Evolutionary conservation across 2,888 invertebrate genomes (phyloP), one percentile per base, ranked within the genome.

Genomic region (Epistrophella euchroma): DNA sequence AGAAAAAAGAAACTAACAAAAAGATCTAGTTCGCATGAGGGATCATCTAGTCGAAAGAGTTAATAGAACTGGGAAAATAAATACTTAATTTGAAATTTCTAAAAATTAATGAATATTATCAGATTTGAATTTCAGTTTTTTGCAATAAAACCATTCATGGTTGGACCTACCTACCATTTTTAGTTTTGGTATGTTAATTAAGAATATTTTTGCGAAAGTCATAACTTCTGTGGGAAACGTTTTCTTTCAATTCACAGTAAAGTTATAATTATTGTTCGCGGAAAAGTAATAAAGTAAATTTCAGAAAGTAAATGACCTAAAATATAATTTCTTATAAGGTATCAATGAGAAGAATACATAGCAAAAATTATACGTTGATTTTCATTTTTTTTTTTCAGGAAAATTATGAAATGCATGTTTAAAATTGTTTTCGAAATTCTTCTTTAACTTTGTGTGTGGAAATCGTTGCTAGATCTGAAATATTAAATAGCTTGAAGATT

Each of bases 111-210:
- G 1, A 58, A 6, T 2, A 11, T 19, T 35, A 58, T 37, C 19
- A 11, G 58, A 37, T 37, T 35, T 37, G 6, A 13, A 22, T 58
- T 58, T 37, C 19, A 19, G 13, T 15, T 45, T 50, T 35, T 58
- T 35, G 58, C 35, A 13, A 58, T 58, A 37, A 58, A 58, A 19
- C 37, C 13, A 7, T 58, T 58, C 58, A 58, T 37, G 58, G 58
- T 58, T 58, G 58, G 58, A n/a, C n/a, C n/a, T n/a, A n/a, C n/a
- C 6, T 58, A 10, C 5, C 35, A 37, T 35, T 17, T 35, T 58
- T 35, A 6, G 13, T 17, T 35, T 58, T 35, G 13, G 13, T 19
- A 58, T 37, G 58, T 19, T 58, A 58, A 58, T 58, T 13, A 37
- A 9, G 22, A 32, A 19, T 35, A 19, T 58, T 58, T 19, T 22